These are phyloP conservation scores for Cheilosia vulpina DNA, from an alignment of 2,888 invertebrate genomes.

Conservation along the genomic window DNA sequence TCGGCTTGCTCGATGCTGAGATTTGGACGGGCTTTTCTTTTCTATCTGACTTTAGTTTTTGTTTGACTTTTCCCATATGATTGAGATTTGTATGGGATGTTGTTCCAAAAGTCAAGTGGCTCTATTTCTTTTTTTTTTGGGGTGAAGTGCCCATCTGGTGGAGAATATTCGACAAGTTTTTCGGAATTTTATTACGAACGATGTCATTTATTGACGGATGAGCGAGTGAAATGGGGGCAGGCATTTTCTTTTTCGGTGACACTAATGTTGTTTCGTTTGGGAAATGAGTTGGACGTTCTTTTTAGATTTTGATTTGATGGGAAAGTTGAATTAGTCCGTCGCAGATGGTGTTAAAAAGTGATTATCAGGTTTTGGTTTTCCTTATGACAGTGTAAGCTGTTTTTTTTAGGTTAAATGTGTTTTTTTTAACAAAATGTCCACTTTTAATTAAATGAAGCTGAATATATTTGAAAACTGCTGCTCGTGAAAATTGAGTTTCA, in stretches of 20 bases:
- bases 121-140: not conserved
- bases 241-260: not conserved
- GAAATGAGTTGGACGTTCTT: not conserved
- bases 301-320: not conserved
- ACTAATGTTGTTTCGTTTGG: slow-evolving; percentile 17
- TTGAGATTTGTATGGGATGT: not conserved
- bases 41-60: slow-evolving; percentile 28
- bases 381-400: too few relatives aligned
- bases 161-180: slow-evolving; percentile 51
- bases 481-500: too few relatives aligned
- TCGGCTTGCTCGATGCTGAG: slow-evolving; percentile 21
- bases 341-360: too few relatives aligned
- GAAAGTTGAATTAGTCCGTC: too few relatives aligned
- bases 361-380: too few relatives aligned
- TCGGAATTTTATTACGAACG: slow-evolving; percentile 36
- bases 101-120: slow-evolving; percentile 1
- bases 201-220: slow-evolving; percentile 37
- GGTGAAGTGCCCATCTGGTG: slow-evolving; percentile 12
- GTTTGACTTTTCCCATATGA: not conserved
- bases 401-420: too few relatives aligned
- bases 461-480: too few relatives aligned
- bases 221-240: slow-evolving; percentile 1
- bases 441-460: too few relatives aligned
- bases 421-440: too few relatives aligned
- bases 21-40: slow-evolving; percentile 29